These are phyloP conservation scores for Amiota communis DNA, from an alignment of 2,888 invertebrate species.

Conservation along the genomic window DNA sequence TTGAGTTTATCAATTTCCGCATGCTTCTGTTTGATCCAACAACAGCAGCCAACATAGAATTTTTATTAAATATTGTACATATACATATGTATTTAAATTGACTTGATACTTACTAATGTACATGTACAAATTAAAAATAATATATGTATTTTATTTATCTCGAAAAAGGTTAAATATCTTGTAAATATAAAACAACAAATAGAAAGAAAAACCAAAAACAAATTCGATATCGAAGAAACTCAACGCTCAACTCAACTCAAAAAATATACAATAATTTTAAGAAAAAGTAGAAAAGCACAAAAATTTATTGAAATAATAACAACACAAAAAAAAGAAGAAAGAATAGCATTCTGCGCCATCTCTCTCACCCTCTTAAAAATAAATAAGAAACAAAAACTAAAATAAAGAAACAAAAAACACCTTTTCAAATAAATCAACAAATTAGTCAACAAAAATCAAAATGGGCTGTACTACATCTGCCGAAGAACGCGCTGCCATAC, in stretches of 20 bases:
- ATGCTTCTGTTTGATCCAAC: slow-evolving; percentile 26
- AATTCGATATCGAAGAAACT: neutral
- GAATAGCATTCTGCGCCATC: slow-evolving; percentile 47
- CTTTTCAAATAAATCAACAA: slow-evolving; percentile 32
- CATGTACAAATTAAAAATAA: no score
- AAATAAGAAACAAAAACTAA: slow-evolving; percentile 36
- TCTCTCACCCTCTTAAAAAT: slow-evolving; percentile 36
- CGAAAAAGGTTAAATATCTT: no score
- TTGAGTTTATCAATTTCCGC: neutral
- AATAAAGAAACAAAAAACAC: slow-evolving; percentile 32
- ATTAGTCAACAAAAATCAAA: slow-evolving; percentile 51
- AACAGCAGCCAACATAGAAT: slow-evolving; percentile 21
- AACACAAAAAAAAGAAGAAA: slow-evolving; percentile 35
- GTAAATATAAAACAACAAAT: no score
- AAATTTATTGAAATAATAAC: slow-evolving; percentile 37
- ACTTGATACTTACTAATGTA: no score
- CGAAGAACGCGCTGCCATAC: slow-evolving; percentile 98
- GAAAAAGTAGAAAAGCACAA: slow-evolving; percentile 35
- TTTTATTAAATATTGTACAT: no score
- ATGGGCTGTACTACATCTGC: slow-evolving; percentile 99
- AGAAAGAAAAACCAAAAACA: neutral
- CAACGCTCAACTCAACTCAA: no score
- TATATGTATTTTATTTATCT: no score
- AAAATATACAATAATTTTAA: slow-evolving; percentile 35
- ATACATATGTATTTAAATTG: no score